Evolutionary conservation across 2,888 invertebrate genomes (phyloP).

Genomic region (Drosophila ustulata): DNA sequence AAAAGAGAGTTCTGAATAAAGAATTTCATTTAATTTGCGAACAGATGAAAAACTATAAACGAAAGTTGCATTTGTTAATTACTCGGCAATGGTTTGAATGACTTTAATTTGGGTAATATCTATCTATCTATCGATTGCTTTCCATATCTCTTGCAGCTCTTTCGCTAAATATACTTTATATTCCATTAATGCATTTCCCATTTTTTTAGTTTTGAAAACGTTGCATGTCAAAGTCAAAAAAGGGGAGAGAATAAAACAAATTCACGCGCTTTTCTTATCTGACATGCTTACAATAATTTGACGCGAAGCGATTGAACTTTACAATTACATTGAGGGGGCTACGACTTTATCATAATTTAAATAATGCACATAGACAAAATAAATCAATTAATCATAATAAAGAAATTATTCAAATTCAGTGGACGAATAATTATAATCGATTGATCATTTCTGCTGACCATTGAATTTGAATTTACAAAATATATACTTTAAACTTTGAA

Average conservation of each 20-base stretch:
- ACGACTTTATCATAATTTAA: constrained; percentile 56
- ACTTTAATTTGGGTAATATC: not conserved
- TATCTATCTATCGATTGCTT: constrained; percentile 13
- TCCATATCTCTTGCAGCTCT: constrained; percentile 25
- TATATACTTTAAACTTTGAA: constrained; percentile 21
- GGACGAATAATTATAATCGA: constrained; percentile 6
- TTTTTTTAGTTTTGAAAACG: constrained; percentile 8
- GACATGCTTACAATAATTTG: constrained; percentile 49
- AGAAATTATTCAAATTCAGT: constrained; percentile 37
- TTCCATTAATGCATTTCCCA: constrained; percentile 27
- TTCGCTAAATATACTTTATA: constrained; percentile 44
- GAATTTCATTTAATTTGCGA: constrained; percentile 51
- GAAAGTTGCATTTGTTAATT: constrained; percentile 37
- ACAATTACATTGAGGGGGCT: constrained; percentile 53
- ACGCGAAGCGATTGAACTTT: constrained; percentile 46
- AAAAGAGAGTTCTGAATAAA: constrained; percentile 58
- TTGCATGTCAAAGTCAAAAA: constrained; percentile 27
- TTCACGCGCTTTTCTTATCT: constrained; percentile 9
- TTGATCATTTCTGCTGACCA: not conserved
- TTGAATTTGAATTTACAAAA: constrained; percentile 55
- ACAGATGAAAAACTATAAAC: constrained; percentile 34
- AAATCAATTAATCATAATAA: constrained; percentile 14
- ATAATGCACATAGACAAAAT: constrained; percentile 43
- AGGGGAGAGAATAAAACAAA: constrained; percentile 5
- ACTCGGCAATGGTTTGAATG: constrained; percentile 7